Base-by-base conservation (phyloP, 2,797 vertebrate genomes). In the Scomberomorus guttatus region DNA sequence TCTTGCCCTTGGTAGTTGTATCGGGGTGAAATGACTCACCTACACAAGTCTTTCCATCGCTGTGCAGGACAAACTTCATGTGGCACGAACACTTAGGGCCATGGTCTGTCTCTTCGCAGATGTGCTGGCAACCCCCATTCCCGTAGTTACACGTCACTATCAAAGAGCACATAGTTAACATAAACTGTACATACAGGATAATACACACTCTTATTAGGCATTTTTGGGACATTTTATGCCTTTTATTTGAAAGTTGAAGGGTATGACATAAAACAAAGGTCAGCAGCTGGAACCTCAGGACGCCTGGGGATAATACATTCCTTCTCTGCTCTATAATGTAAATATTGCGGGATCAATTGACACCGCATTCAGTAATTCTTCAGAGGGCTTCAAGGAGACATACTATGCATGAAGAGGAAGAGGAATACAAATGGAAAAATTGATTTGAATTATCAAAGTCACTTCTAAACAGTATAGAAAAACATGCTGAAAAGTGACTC, bases 71-170 rank as follows among this genome's bases (percentile, higher is more conserved):
- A 50, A 99, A 99, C 93, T 99, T 99, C 95, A 99, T 96, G 68
- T 99, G 98, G 91, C 98, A 99, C 71, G 96, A 96, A 1, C 98
- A 99, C 74, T 96, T 97, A 86, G 97, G 98, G 0, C 97, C 98
- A 67, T 98, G 97, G 77, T 99, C 98, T 0, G 96, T 98, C 94
- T 99, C 98, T 0, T 99, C 98, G 0, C 98, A 99, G 10, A 98
- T 98, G 93, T 99, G 98, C 92, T 99, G 98, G 94, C 98, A 99
- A 57, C 98, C 98, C 1, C 98, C 98, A 0, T 99, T 99, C 4
- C 98, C 98, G 0, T 99, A 99, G 96, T 99, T 99, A 93, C 98
- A 99, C 0, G 98, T 99, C 95, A 99, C 98, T 99, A 90, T 15
- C 55, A 88, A 51, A 90, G 64, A 84, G 90, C 22, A 90, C 70